These are phyloP conservation scores for Herpetotheres cachinnans DNA, from an alignment of 2,113 vertebrate species.

Conservation along the genomic window DNA sequence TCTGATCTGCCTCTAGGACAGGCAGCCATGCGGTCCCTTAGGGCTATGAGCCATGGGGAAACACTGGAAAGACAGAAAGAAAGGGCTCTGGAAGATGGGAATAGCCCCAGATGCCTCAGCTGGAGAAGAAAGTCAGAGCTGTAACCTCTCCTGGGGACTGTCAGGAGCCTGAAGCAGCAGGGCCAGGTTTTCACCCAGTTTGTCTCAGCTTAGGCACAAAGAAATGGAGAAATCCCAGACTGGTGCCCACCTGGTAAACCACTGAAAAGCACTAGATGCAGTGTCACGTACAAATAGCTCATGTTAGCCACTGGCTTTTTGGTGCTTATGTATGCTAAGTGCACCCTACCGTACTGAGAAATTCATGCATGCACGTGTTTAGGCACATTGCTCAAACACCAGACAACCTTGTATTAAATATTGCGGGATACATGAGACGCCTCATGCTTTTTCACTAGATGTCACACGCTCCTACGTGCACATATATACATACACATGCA, in stretches of 20 bases:
- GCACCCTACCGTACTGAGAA: not conserved
- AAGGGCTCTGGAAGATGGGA: not conserved
- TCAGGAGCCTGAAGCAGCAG: not conserved
- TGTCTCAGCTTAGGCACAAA: not conserved
- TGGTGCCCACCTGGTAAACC: not conserved
- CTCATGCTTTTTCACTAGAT: not conserved
- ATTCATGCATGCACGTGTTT: fast-evolving
- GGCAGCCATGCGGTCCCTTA: not conserved
- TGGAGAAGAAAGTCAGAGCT: not conserved
- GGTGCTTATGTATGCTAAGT: not conserved
- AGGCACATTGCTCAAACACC: not conserved
- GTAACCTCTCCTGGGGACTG: not conserved
- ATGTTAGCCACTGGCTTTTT: not conserved
- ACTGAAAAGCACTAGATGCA: not conserved
- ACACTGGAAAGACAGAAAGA: not conserved
- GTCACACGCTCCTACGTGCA: fast-evolving
- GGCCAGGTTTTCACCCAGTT: not conserved
- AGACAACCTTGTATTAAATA: not conserved
- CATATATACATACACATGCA: fast-evolving
- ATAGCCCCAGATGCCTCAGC: not conserved
- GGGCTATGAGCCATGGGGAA: not conserved
- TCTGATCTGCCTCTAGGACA: not conserved
- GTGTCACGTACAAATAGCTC: fast-evolving
- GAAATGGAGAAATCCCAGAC: not conserved
- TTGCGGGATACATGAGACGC: not conserved